phyloP scores from a whole-genome alignment of 2,797 vertebrate genomes.

The Hapalemur alaotrensis region DNA sequence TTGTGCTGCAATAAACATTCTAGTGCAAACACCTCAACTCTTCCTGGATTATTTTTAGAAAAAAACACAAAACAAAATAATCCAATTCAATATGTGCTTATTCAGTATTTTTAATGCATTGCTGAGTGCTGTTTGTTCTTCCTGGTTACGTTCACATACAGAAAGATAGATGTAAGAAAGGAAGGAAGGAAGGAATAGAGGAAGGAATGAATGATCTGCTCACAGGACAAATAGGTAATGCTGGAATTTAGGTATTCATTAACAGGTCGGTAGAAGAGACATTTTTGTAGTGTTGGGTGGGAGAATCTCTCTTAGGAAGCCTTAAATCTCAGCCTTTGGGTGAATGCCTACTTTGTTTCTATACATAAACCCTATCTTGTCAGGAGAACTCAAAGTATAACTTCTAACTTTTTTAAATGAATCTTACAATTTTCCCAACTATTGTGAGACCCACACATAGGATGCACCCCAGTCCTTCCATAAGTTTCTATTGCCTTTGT shows the following conservation, averaged over 20 bases:
- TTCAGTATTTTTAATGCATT: not conserved
- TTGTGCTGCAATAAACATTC: too few species aligned
- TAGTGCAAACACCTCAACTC: not conserved
- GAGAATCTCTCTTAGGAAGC: not conserved
- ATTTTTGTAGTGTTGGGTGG: not conserved
- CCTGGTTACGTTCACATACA: not conserved
- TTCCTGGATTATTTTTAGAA: not conserved
- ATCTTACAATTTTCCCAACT: not conserved
- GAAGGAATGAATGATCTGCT: not conserved
- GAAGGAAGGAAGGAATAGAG: not conserved
- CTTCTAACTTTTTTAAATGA: not conserved
- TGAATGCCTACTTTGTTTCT: not conserved
- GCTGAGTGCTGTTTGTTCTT: not conserved
- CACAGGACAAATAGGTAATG: not conserved
- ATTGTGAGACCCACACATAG: not conserved
- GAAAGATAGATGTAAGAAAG: not conserved
- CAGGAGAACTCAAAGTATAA: not conserved
- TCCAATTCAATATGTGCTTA: not conserved
- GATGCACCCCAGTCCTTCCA: not conserved
- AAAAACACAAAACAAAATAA: not conserved
- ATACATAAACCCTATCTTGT: not conserved
- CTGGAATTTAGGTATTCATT: not conserved
- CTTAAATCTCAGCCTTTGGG: not conserved
- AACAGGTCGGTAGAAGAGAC: not conserved
- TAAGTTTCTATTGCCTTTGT: not conserved